Percentiles rank a stretch among this genome's conserved stretches.
Evolutionary conservation across 1,140 invertebrate genomes (phyloP).

Genomic region (Anadara kagoshimensis): DNA sequence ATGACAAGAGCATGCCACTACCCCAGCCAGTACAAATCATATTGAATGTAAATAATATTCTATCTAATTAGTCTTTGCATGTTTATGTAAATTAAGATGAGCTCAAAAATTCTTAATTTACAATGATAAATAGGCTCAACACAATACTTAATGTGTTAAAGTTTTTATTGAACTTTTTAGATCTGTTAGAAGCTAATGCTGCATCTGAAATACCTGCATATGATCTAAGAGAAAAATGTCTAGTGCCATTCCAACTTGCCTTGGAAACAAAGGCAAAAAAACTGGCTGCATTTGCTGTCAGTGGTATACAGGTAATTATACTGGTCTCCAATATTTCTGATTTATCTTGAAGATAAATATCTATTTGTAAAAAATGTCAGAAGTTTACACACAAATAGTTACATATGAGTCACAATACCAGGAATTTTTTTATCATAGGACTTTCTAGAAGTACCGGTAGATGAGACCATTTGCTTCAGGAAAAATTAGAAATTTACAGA

Average conservation of each 20-base stretch:
- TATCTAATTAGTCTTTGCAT: no score
- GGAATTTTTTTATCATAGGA: no score
- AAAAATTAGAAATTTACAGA: no score
- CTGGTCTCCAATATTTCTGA: no score
- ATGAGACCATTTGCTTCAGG: no score
- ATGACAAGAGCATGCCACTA: no score
- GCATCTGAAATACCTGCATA: slow-evolving; percentile 86
- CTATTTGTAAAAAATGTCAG: neutral
- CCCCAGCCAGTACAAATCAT: no score
- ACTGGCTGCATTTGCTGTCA: slow-evolving; percentile 85
- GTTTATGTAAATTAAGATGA: no score
- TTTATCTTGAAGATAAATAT: neutral
- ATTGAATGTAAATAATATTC: no score
- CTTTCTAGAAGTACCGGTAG: no score
- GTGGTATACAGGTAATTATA: slow-evolving; percentile 79
- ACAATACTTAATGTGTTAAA: neutral
- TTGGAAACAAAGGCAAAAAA: slow-evolving; percentile 90
- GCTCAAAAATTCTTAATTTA: neutral
- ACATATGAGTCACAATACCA: no score
- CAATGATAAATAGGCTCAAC: neutral
- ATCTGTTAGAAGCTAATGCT: slow-evolving; percentile 87
- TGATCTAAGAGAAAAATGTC: slow-evolving; percentile 85
- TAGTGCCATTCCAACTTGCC: slow-evolving; percentile 87
- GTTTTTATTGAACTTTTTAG: slow-evolving; percentile 75
- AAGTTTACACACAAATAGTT: neutral